These are phyloP conservation scores for Goniozus legneri DNA, from an alignment of 1,140 invertebrate genomes.

Conservation along the genomic window DNA sequence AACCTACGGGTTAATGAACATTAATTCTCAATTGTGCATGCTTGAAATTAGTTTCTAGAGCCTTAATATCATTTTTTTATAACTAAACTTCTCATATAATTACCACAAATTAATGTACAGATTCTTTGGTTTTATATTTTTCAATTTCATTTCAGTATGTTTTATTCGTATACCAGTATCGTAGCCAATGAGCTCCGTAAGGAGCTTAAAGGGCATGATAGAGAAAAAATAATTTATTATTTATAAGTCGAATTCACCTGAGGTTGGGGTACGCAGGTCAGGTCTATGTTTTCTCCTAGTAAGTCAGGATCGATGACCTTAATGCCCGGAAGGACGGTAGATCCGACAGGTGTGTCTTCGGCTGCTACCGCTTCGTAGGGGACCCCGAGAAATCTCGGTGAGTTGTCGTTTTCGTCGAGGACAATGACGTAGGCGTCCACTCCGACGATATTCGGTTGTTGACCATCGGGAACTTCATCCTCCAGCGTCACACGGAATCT, in stretches of 20 bases:
- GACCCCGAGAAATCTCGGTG: conserved; percentile 71
- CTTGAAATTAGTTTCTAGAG: no score
- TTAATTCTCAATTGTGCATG: no score
- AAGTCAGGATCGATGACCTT: conserved; percentile 74
- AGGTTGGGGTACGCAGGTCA: conserved; percentile 63
- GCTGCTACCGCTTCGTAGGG: conserved; percentile 76
- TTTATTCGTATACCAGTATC: no score
- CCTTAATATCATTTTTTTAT: no score
- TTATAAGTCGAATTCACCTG: conserved; percentile 42
- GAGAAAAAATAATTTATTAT: neutral
- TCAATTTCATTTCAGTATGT: no score
- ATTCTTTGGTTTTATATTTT: no score
- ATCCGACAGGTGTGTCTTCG: conserved; percentile 73
- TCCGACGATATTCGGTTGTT: conserved; percentile 71
- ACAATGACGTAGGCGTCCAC: conserved; percentile 80
- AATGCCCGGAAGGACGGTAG: conserved; percentile 71
- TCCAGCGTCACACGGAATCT: conserved; percentile 73
- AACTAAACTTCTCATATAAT: no score
- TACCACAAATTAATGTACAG: no score
- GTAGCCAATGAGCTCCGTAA: no score
- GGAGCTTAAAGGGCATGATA: neutral
- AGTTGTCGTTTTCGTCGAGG: conserved; percentile 85
- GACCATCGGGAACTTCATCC: conserved; percentile 68
- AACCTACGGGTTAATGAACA: no score
- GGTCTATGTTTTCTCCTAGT: conserved; percentile 74